Percentiles rank a stretch among this genome's conserved stretches.
phyloP scores from a whole-genome alignment of 2,797 vertebrate genomes.

The Setipinna tenuifilis region DNA sequence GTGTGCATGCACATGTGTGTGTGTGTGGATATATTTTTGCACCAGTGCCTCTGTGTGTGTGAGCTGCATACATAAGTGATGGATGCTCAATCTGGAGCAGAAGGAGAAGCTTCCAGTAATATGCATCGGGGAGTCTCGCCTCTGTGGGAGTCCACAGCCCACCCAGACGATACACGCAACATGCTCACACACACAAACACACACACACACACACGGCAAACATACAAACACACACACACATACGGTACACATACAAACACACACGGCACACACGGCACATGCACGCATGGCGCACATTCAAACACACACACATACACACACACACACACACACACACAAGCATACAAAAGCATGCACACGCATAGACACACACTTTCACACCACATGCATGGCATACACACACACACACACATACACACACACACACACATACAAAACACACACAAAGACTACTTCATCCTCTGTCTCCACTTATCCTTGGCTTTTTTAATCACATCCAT shows the following conservation, averaged over 20 bases:
- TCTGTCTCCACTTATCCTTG: background rate
- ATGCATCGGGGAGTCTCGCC: background rate
- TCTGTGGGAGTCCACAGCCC: background rate
- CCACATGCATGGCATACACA: no score
- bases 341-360: no score
- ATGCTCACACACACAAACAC: background rate
- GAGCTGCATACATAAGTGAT: slow-evolving; percentile 22
- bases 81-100: background rate
- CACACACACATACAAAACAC: no score
- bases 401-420: no score
- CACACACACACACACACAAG: no score
- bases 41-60: slow-evolving; percentile 1
- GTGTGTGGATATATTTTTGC: background rate
- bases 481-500: background rate
- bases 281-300: no score
- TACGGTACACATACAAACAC: no score
- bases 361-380: no score
- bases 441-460: slow-evolving; percentile 1
- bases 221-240: background rate
- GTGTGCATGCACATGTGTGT: background rate
- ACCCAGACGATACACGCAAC: background rate
- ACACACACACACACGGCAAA: background rate
- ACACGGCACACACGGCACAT: no score
- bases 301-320: no score
- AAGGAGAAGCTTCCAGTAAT: background rate